phyloP scores from a whole-genome alignment of 2,888 invertebrate species.

The Diarsia mendica region DNA sequence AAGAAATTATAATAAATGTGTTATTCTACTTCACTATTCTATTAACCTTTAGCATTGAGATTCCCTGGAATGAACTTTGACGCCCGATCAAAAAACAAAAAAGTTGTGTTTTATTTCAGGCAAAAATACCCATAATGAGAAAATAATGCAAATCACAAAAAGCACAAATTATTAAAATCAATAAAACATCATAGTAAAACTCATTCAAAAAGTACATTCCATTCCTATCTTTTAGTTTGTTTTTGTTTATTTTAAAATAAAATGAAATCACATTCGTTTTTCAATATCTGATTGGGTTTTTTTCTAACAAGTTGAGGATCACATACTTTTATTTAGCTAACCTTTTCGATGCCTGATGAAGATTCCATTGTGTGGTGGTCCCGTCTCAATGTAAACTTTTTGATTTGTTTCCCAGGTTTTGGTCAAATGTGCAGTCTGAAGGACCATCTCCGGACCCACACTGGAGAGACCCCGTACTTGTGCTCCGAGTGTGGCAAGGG shows the following conservation, averaged over 20 bases:
- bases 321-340: not conserved
- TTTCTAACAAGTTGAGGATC: not conserved
- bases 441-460: constrained; percentile 89
- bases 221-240: too few species aligned
- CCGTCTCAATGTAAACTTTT: not conserved
- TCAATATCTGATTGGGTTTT: not conserved
- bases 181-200: too few species aligned
- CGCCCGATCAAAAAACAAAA: too few species aligned
- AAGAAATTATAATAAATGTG: not conserved
- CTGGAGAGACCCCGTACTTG: constrained; percentile 89
- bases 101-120: too few species aligned
- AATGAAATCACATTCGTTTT: not conserved
- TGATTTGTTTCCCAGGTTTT: constrained; percentile 80
- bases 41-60: not conserved
- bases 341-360: not conserved
- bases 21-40: not conserved
- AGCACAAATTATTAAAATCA: too few species aligned
- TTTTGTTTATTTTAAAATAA: not conserved
- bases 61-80: not conserved
- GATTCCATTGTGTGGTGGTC: not conserved
- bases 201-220: too few species aligned
- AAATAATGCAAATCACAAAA: too few species aligned
- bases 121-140: too few species aligned
- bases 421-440: constrained; percentile 89
- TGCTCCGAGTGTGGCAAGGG: constrained; percentile 90